These are phyloP conservation scores for Lasioglossum lativentre DNA, from an alignment of 2,888 invertebrate species.

Conservation along the genomic window DNA sequence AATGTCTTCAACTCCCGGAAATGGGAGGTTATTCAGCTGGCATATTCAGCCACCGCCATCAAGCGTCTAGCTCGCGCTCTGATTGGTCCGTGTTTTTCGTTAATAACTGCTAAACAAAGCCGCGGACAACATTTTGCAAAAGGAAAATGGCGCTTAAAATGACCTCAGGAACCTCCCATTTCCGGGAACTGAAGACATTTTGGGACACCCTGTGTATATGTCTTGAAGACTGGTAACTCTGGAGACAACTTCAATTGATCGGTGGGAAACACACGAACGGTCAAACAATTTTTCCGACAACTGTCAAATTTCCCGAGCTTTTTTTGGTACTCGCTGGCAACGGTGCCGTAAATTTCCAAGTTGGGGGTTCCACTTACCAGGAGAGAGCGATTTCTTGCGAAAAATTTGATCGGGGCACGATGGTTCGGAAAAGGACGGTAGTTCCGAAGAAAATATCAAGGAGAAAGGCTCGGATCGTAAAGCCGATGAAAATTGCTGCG, in stretches of 20 bases:
- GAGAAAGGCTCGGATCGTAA: constrained; percentile 24
- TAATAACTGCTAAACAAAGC: too few relatives aligned
- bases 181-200: too few relatives aligned
- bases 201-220: not conserved
- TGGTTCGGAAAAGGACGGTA: constrained; percentile 44
- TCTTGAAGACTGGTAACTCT: not conserved
- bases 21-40: too few relatives aligned
- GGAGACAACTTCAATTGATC: constrained; percentile 31
- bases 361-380: not conserved
- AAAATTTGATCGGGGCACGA: not conserved
- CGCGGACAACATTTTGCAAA: too few relatives aligned
- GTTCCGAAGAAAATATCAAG: constrained; percentile 21
- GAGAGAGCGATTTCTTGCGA: not conserved
- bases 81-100: too few relatives aligned
- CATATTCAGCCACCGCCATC: too few relatives aligned
- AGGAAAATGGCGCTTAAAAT: too few relatives aligned
- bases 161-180: too few relatives aligned
- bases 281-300: constrained; percentile 16
- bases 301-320: constrained; percentile 53
- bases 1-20: too few relatives aligned
- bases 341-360: constrained; percentile 33
- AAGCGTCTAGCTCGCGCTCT: too few relatives aligned
- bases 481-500: constrained; percentile 76
- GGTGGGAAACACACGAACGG: constrained; percentile 30
- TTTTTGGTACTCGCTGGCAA: not conserved